A percentile compares a stretch with the other conserved stretches of the same genome.
Evolutionary conservation across 1,140 invertebrate genomes (phyloP).

Genomic region (Aplysia californica): DNA sequence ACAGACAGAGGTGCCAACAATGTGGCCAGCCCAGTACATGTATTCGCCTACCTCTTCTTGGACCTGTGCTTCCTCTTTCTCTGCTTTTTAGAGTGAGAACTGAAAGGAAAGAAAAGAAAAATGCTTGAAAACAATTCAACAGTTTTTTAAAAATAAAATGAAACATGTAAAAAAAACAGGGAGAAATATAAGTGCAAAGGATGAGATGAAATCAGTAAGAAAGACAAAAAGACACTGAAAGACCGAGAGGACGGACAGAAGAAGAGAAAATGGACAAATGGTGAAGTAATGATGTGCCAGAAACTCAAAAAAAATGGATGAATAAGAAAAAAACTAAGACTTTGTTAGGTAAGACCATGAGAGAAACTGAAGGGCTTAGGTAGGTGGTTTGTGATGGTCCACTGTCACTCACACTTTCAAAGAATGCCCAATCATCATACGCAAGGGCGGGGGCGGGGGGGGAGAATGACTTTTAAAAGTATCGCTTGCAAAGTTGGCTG

Average conservation of each 20-base stretch:
- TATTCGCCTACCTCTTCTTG: slow-evolving; percentile 29
- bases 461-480: no score
- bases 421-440: no score
- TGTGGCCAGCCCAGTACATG: no score
- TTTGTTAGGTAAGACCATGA: no score
- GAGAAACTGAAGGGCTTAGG: no score
- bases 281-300: no score
- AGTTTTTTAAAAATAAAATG: neutral
- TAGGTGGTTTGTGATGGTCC: no score
- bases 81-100: slow-evolving; percentile 51
- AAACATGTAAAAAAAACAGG: neutral
- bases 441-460: no score
- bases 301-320: no score
- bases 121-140: neutral
- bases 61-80: slow-evolving; percentile 46
- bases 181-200: neutral
- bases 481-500: no score
- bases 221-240: neutral
- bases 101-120: slow-evolving; percentile 25
- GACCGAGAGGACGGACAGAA: neutral
- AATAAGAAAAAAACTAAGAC: neutral
- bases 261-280: neutral
- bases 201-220: neutral
- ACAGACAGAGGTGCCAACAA: no score
- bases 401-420: no score